Evolutionary conservation across 1,140 invertebrate species (phyloP).

Genomic region (Drosophila parabipectinata): DNA sequence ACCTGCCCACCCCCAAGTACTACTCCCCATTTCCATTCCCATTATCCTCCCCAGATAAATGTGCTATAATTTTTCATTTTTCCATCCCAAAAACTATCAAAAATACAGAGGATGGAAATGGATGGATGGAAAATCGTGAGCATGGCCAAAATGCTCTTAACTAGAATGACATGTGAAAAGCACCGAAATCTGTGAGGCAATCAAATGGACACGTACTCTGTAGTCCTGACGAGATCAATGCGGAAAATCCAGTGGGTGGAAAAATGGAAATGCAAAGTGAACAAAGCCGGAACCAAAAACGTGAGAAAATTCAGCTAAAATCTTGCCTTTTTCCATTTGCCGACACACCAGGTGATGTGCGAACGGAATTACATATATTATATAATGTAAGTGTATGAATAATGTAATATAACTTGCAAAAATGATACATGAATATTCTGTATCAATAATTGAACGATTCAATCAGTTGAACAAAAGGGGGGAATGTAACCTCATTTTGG

Average conservation of each 20-base stretch:
- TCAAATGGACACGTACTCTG: slow-evolving; percentile 74
- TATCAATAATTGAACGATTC: slow-evolving; percentile 62
- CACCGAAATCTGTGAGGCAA: slow-evolving; percentile 75
- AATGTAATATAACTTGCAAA: slow-evolving; percentile 20
- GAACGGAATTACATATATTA: slow-evolving; percentile 22
- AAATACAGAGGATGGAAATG: slow-evolving; percentile 3
- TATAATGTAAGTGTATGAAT: slow-evolving; percentile 1
- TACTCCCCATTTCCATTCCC: neutral
- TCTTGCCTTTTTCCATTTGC: slow-evolving; percentile 7
- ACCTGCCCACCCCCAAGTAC: neutral
- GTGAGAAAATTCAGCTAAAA: slow-evolving; percentile 50
- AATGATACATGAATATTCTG: slow-evolving; percentile 33
- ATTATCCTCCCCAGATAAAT: slow-evolving; percentile 23
- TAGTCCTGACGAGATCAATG: slow-evolving; percentile 38
- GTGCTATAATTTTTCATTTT: slow-evolving; percentile 60
- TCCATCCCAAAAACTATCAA: slow-evolving; percentile 37
- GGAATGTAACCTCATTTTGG: slow-evolving; percentile 53
- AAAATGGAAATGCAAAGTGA: slow-evolving; percentile 47
- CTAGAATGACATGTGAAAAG: slow-evolving; percentile 78
- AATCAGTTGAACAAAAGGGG: slow-evolving; percentile 52
- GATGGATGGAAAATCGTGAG: slow-evolving; percentile 47
- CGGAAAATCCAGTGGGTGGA: slow-evolving; percentile 45
- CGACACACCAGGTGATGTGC: slow-evolving; percentile 36
- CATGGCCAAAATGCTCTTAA: slow-evolving; percentile 81
- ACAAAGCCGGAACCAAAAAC: slow-evolving; percentile 34